phyloP scores from a whole-genome alignment of 1,140 invertebrate species.

The Lucilia cuprina region DNA sequence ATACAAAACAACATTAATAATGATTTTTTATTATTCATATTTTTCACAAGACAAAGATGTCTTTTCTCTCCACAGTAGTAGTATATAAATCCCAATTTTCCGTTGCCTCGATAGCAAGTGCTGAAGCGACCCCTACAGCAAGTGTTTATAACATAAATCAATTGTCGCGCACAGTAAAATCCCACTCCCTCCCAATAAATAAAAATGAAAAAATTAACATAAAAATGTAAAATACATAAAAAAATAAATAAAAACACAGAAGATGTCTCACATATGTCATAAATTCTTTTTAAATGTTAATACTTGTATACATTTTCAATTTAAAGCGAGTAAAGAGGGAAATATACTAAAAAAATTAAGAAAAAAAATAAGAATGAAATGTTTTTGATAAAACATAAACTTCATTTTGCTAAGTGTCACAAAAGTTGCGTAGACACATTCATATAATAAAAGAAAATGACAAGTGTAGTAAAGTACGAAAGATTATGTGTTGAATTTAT shows the following conservation, averaged over 20 bases:
- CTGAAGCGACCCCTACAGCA: neutral
- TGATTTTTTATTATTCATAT: neutral
- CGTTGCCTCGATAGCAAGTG: neutral
- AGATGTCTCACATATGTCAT: conserved; percentile 20
- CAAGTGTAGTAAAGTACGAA: neutral
- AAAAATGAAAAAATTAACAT: neutral
- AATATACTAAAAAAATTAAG: too few species aligned
- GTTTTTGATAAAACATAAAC: conserved; percentile 26
- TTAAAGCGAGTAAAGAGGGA: neutral
- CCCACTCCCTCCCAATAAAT: neutral
- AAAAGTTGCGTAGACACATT: conserved; percentile 20
- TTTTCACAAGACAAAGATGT: neutral
- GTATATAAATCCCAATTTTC: neutral
- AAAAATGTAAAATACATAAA: neutral
- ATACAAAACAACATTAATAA: neutral
- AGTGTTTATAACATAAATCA: conserved; percentile 32
- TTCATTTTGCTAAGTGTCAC: conserved; percentile 28
- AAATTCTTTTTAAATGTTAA: conserved; percentile 25
- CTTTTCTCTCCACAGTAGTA: neutral
- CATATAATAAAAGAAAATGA: conserved; percentile 10
- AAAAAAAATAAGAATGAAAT: neutral
- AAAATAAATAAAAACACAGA: neutral
- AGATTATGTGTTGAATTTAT: neutral
- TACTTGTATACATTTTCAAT: neutral
- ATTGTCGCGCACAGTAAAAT: neutral